Percentiles rank a stretch among this genome's conserved stretches.
Evolutionary conservation across 2,888 invertebrate species (phyloP).

Genomic region (Habrosyne pyritoides): DNA sequence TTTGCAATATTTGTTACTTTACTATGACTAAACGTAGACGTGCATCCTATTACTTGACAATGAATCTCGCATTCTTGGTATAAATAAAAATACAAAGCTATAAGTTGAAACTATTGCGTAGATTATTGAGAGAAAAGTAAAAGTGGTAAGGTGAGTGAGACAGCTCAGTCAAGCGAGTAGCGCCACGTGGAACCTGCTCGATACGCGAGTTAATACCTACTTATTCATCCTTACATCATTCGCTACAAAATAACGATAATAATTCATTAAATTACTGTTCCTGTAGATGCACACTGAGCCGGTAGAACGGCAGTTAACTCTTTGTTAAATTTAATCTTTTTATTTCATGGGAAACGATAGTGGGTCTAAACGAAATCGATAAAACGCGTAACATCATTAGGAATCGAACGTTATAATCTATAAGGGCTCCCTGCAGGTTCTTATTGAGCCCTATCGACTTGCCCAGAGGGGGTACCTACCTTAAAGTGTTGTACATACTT

Average conservation of each 20-base stretch:
- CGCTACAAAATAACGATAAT: constrained; percentile 5
- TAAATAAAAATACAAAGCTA: not conserved
- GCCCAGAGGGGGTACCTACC: constrained; percentile 40
- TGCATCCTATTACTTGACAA: not conserved
- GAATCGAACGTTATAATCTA: constrained; percentile 57
- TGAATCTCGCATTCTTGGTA: not conserved
- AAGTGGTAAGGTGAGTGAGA: constrained; percentile 63
- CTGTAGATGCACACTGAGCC: constrained; percentile 12
- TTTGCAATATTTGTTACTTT: no score
- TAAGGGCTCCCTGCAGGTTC: constrained; percentile 57
- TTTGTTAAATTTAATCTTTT: constrained; percentile 47
- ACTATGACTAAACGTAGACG: not conserved
- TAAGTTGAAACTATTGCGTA: not conserved
- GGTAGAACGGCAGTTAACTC: constrained; percentile 57
- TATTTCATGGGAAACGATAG: constrained; percentile 51
- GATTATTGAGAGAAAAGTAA: constrained; percentile 70
- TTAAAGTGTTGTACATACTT: constrained; percentile 56
- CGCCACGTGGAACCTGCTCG: constrained; percentile 42
- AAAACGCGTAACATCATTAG: constrained; percentile 74
- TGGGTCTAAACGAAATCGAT: constrained; percentile 40
- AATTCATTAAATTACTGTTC: not conserved
- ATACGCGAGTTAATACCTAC: not conserved
- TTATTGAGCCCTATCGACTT: constrained; percentile 52
- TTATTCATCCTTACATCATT: constrained; percentile 44
- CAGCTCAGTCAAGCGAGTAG: constrained; percentile 41